Evolutionary conservation across 2,113 vertebrate species (phyloP).

Genomic region (Pollimyrus isidori): DNA sequence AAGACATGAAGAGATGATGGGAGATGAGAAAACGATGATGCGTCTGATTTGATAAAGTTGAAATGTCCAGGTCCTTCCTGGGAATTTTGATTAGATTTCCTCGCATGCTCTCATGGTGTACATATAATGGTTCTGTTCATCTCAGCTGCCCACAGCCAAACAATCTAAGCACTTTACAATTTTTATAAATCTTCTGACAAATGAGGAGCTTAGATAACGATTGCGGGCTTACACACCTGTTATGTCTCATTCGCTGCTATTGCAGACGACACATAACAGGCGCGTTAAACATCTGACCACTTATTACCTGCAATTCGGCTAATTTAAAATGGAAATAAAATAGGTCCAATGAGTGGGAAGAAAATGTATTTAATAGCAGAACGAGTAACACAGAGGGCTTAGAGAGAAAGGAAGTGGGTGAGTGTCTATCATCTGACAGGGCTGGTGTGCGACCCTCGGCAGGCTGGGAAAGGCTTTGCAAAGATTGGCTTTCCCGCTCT

Average conservation of each 20-base stretch:
- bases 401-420: not conserved
- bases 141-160: not conserved
- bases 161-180: not conserved
- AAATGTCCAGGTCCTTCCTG: not conserved
- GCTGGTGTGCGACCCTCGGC: not conserved
- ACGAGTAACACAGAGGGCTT: not conserved
- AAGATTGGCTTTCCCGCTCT: not conserved
- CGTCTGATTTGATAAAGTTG: not conserved
- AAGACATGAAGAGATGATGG: not conserved
- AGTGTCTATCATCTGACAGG: not conserved
- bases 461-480: not conserved
- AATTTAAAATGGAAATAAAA: not conserved
- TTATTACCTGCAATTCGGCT: not conserved
- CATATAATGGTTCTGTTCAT: not conserved
- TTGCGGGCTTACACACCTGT: not conserved
- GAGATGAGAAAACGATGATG: not conserved
- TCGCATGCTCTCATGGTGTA: not conserved
- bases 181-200: conserved; percentile 1
- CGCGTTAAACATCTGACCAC: not conserved
- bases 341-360: not conserved
- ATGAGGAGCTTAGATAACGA: not conserved
- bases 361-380: not conserved
- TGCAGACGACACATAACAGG: not conserved
- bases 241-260: not conserved
- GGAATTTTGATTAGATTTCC: not conserved